phyloP scores from a whole-genome alignment of 2,888 invertebrate genomes.

The Epinotia bilunana region DNA sequence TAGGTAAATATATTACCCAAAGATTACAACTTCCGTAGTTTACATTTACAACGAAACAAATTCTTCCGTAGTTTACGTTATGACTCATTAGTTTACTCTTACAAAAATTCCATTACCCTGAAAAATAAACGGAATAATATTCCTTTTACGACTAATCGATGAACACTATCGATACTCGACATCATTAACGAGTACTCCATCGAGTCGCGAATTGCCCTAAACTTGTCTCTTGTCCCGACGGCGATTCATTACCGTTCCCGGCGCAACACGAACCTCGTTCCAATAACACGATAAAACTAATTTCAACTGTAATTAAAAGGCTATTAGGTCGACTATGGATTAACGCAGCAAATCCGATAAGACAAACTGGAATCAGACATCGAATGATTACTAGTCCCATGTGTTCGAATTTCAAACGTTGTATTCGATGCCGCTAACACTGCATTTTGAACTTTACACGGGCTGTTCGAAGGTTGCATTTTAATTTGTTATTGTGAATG shows the following conservation, averaged over 20 bases:
- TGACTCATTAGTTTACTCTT: not conserved
- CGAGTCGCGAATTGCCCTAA: slow-evolving; percentile 70
- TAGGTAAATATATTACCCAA: not conserved
- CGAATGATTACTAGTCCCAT: slow-evolving; percentile 81
- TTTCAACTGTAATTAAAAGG: slow-evolving; percentile 46
- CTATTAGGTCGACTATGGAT: slow-evolving; percentile 56
- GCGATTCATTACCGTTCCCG: slow-evolving; percentile 81
- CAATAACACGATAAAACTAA: slow-evolving; percentile 46
- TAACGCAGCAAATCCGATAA: slow-evolving; percentile 60
- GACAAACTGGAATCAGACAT: slow-evolving; percentile 76
- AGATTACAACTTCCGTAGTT: not conserved
- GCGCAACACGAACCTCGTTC: slow-evolving; percentile 72
- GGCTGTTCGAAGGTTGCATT: slow-evolving; percentile 62
- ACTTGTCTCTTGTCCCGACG: slow-evolving; percentile 75
- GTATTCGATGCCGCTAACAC: slow-evolving; percentile 60
- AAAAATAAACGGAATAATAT: slow-evolving; percentile 17
- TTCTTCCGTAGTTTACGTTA: not conserved
- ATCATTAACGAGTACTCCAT: slow-evolving; percentile 58
- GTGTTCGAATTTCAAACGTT: slow-evolving; percentile 70
- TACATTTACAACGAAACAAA: too few species aligned
- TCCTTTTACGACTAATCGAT: slow-evolving; percentile 48
- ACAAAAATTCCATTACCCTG: not conserved
- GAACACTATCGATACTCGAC: slow-evolving; percentile 49
- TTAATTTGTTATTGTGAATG: slow-evolving; percentile 54
- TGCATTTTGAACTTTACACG: slow-evolving; percentile 64